These are phyloP conservation scores for Loriculus beryllinus DNA, from an alignment of 2,797 vertebrate species.

Conservation along the genomic window DNA sequence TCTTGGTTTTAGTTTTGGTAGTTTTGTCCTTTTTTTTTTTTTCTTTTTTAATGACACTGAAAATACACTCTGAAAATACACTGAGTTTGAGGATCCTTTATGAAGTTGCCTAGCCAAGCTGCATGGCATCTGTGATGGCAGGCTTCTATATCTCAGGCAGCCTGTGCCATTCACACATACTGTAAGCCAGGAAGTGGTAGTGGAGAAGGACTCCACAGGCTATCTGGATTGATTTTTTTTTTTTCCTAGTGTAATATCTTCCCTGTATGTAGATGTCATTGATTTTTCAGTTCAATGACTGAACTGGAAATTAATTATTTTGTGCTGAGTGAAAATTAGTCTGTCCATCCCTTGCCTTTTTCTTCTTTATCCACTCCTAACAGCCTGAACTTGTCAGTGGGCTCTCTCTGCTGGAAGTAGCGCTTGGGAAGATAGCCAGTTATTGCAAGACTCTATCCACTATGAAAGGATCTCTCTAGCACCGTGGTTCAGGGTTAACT, in stretches of 20 bases:
- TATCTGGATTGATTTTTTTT: background rate
- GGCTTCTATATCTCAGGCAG: background rate
- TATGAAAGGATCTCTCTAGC: background rate
- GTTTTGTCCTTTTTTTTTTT: background rate
- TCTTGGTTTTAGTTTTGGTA: background rate
- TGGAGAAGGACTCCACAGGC: background rate
- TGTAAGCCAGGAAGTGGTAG: background rate
- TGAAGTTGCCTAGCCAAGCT: background rate
- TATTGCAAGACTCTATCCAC: background rate
- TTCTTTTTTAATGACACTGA: background rate
- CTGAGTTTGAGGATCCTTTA: background rate
- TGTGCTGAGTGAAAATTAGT: background rate
- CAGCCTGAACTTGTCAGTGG: background rate
- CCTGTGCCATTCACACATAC: background rate
- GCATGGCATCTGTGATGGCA: background rate
- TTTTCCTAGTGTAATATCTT: background rate
- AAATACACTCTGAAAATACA: background rate
- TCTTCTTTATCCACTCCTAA: background rate
- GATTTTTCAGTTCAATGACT: background rate
- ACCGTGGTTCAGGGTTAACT: accelerated
- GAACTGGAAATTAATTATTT: background rate
- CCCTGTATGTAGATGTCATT: background rate
- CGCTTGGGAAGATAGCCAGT: background rate
- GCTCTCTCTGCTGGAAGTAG: background rate
- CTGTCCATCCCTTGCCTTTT: background rate